Percentiles rank a stretch among this genome's conserved stretches.
Evolutionary conservation across 35 echinoderm and acorn worm genomes (phyloP).

Genomic region (Hemicentrotus pulcherrimus): DNA sequence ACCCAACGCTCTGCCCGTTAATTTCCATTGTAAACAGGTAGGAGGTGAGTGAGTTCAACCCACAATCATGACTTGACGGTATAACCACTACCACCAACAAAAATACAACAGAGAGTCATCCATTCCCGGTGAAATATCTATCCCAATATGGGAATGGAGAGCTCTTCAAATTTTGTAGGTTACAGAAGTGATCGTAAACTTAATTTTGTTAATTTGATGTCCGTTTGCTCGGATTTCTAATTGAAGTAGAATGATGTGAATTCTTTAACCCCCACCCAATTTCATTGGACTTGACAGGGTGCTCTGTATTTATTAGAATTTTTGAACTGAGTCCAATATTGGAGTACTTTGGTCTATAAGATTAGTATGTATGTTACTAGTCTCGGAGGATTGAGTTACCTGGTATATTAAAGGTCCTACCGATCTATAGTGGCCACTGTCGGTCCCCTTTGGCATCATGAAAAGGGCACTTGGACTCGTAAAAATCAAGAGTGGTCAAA

Average conservation of each 20-base stretch:
- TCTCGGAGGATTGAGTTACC: not conserved
- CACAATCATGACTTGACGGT: not conserved
- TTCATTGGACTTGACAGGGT: not conserved
- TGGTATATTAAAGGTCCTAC: not conserved
- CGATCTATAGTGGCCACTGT: not conserved
- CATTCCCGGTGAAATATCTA: not conserved
- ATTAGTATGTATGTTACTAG: not conserved
- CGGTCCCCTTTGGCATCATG: not conserved
- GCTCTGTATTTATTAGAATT: not conserved
- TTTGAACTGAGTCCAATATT: not conserved
- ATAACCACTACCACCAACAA: not conserved
- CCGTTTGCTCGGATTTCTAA: not conserved
- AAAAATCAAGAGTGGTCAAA: not conserved
- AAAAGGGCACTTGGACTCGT: not conserved
- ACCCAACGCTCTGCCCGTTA: not conserved
- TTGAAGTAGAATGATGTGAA: not conserved
- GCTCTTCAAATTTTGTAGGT: conserved; percentile 1
- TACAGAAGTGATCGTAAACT: not conserved
- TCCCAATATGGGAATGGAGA: not conserved
- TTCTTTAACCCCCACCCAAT: not conserved
- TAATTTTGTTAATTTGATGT: not conserved
- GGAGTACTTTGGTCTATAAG: not conserved
- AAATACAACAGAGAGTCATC: not conserved
- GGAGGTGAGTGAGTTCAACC: not conserved
- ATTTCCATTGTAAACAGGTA: not conserved